Percentiles rank a stretch among this genome's conserved stretches.
These are phyloP conservation scores for Epizoanthus fatuus DNA, from an alignment of 92 coral and sea anemone species.

Conservation along the genomic window DNA sequence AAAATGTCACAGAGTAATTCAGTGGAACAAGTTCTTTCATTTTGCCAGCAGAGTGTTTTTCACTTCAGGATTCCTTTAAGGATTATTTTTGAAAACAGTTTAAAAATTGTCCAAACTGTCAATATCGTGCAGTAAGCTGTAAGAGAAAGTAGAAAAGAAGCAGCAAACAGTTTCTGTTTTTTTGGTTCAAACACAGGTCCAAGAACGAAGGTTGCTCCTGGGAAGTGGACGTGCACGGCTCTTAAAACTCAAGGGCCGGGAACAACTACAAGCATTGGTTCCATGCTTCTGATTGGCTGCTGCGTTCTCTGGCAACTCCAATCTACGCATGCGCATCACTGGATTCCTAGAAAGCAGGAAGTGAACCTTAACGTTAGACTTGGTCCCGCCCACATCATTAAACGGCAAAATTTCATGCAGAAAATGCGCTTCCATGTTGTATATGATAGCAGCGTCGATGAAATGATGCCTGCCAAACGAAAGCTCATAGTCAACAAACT, in stretches of 20 bases:
- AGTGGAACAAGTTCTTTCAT: too few species aligned
- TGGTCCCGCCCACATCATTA: slow-evolving; percentile 76
- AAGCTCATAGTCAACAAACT: slow-evolving; percentile 79
- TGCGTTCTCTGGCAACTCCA: slow-evolving; percentile 34
- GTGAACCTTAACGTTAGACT: slow-evolving; percentile 93
- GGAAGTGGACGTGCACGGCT: neutral
- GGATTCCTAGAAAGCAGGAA: slow-evolving; percentile 94
- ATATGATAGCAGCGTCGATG: slow-evolving; percentile 84
- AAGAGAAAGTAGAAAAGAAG: too few species aligned
- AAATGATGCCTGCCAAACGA: slow-evolving; percentile 60
- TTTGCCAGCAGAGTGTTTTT: too few species aligned
- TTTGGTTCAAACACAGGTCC: neutral
- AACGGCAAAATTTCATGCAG: slow-evolving; percentile 76
- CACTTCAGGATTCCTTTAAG: too few species aligned
- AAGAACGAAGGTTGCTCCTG: neutral
- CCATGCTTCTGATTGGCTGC: slow-evolving; percentile 21
- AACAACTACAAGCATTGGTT: neutral
- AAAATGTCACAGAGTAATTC: too few species aligned
- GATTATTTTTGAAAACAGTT: too few species aligned
- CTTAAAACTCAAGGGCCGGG: neutral
- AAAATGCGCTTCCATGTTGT: slow-evolving; percentile 95
- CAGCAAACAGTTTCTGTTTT: neutral
- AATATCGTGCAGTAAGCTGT: too few species aligned
- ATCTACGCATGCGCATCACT: slow-evolving; percentile 81
- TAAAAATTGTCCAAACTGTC: too few species aligned